These are phyloP conservation scores for Istiophorus platypterus DNA, from an alignment of 2,113 vertebrate genomes.

Conservation along the genomic window DNA sequence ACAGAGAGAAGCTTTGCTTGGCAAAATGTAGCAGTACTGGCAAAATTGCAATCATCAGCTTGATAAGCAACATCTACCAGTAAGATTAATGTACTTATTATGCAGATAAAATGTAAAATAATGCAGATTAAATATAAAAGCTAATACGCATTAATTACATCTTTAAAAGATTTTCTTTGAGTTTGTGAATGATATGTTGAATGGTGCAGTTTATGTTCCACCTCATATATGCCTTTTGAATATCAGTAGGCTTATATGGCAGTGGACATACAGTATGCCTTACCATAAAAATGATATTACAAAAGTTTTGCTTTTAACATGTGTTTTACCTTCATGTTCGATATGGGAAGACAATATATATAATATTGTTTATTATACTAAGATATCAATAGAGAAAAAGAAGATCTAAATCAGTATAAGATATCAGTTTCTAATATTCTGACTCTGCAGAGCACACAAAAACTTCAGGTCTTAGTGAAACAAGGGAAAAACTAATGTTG, in stretches of 20 bases:
- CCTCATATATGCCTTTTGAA: conserved; percentile 44
- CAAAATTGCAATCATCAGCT: conserved; percentile 44
- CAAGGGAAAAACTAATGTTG: conserved; percentile 15
- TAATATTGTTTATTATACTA: conserved; percentile 53
- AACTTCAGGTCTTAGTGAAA: conserved; percentile 12
- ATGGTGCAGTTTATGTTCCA: conserved; percentile 37
- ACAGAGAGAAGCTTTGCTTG: conserved; percentile 49
- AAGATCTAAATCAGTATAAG: conserved; percentile 26
- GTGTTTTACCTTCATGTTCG: conserved; percentile 33
- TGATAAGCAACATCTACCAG: conserved; percentile 29
- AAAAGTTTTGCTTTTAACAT: conserved; percentile 38
- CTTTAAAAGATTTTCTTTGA: conserved; percentile 5
- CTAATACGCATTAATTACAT: conserved; percentile 51
- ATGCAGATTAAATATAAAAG: conserved; percentile 43
- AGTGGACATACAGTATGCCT: conserved; percentile 17
- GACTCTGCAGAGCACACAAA: conserved; percentile 33
- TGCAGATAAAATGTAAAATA: conserved; percentile 51
- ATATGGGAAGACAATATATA: conserved; percentile 38
- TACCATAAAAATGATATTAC: conserved; percentile 19
- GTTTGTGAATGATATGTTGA: conserved; percentile 23
- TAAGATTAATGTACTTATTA: conserved; percentile 52
- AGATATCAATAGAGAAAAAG: conserved; percentile 24
- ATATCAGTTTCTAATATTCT: conserved; percentile 27
- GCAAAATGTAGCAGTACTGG: conserved; percentile 59
- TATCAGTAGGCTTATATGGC: conserved; percentile 16